Evolutionary conservation across 2,888 invertebrate genomes (phyloP).

Genomic region (Ophion ellenae): DNA sequence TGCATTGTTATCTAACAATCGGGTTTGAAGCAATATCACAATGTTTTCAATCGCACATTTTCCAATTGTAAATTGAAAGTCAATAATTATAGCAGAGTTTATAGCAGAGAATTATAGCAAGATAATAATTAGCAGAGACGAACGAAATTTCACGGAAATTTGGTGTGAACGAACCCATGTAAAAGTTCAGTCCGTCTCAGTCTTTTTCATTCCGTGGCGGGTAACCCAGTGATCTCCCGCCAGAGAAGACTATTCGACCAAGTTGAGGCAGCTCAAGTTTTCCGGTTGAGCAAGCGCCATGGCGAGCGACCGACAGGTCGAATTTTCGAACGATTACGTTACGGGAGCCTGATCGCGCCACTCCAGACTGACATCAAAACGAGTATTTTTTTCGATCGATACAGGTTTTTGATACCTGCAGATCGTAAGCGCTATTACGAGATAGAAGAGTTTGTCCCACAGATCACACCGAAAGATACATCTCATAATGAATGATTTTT

Average conservation of each 20-base stretch:
- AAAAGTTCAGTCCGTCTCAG: not conserved
- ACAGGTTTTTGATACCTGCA: not conserved
- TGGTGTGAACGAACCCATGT: not conserved
- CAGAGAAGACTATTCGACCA: constrained; percentile 9
- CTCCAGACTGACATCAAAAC: not conserved
- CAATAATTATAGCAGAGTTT: no score
- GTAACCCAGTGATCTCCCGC: constrained; percentile 16
- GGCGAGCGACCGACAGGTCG: constrained; percentile 56
- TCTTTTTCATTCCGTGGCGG: constrained; percentile 22
- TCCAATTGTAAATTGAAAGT: no score
- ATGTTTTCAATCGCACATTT: no score
- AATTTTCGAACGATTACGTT: constrained; percentile 30
- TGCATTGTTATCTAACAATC: no score
- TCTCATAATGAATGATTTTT: not conserved
- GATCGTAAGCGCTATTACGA: not conserved
- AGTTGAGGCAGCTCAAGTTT: constrained; percentile 69
- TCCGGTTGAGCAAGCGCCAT: constrained; percentile 66
- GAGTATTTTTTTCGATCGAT: not conserved
- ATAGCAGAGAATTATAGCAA: no score
- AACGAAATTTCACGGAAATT: not conserved
- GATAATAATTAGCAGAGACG: no score
- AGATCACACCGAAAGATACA: not conserved
- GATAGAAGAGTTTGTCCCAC: not conserved
- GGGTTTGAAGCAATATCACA: no score
- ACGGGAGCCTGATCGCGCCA: not conserved